A percentile compares a stretch with the other conserved stretches of the same genome.
Evolutionary conservation across 2,113 vertebrate species (phyloP).

Genomic region (Phylloscopus trochiloides): DNA sequence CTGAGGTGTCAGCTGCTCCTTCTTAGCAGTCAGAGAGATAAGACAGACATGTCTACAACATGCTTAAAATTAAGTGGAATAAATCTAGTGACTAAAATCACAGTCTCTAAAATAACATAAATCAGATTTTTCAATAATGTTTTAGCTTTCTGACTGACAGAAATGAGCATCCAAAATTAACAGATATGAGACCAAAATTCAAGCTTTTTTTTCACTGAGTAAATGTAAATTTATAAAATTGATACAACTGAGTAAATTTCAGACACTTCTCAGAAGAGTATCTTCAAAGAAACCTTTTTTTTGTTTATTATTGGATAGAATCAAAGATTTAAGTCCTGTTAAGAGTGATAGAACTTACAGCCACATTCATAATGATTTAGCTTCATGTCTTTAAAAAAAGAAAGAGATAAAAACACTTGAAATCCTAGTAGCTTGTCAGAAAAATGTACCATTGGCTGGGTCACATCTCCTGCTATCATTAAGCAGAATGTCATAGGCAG

Average conservation of each 20-base stretch:
- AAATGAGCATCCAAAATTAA: background rate
- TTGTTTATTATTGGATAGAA: background rate
- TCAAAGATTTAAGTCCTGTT: background rate
- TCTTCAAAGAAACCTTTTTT: background rate
- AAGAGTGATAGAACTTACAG: background rate
- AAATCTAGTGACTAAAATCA: background rate
- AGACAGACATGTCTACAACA: background rate
- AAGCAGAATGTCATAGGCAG: slow-evolving; percentile 15
- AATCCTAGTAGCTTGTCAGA: slow-evolving; percentile 32
- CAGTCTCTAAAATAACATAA: background rate
- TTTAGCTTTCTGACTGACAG: background rate
- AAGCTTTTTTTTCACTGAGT: background rate
- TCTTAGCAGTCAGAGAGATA: background rate
- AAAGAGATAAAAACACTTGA: slow-evolving; percentile 32
- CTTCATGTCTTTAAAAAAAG: slow-evolving; percentile 15
- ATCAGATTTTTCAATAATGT: background rate
- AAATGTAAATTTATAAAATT: background rate
- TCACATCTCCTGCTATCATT: slow-evolving; percentile 34
- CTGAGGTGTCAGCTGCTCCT: background rate
- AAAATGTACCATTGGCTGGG: slow-evolving; percentile 18
- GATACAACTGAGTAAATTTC: background rate
- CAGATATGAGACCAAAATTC: background rate
- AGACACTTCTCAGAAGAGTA: background rate
- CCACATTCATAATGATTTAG: background rate
- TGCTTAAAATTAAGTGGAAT: background rate